Evolutionary conservation across 23 tunicate species (phyloP).

Genomic region (Ciona savignyi): DNA sequence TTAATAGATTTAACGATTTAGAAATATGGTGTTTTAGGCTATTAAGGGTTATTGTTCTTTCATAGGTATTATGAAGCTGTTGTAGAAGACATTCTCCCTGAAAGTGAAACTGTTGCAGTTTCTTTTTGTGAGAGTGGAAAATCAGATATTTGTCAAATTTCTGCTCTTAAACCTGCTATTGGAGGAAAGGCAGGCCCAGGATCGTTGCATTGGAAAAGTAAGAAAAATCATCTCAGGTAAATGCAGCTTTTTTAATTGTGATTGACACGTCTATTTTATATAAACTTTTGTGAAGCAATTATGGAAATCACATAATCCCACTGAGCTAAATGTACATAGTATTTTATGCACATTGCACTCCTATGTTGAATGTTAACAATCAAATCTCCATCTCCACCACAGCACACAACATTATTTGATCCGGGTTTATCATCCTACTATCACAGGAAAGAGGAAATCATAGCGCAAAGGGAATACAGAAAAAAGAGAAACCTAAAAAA

Average conservation of each 20-base stretch:
- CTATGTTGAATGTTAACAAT: too few species aligned
- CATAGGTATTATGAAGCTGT: constrained; percentile 71
- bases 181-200: constrained; percentile 16
- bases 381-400: too few species aligned
- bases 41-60: background rate
- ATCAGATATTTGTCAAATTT: constrained; percentile 67
- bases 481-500: constrained; percentile 76
- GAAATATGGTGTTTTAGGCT: background rate
- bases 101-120: constrained; percentile 87
- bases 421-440: too few species aligned
- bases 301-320: background rate
- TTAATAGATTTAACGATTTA: too few species aligned
- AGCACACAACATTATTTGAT: too few species aligned
- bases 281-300: too few species aligned
- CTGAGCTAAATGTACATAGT: background rate
- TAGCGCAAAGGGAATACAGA: constrained; percentile 67
- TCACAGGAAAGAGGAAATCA: constrained; percentile 32
- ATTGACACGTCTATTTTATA: too few species aligned
- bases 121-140: constrained; percentile 37
- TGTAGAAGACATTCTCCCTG: constrained; percentile 76
- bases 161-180: constrained; percentile 40
- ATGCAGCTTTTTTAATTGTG: too few species aligned
- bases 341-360: background rate
- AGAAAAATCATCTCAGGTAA: constrained; percentile 28
- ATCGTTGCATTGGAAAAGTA: constrained; percentile 20